phyloP scores from a whole-genome alignment of 2,113 vertebrate species.

The Anarhynchus alexandrinus region DNA sequence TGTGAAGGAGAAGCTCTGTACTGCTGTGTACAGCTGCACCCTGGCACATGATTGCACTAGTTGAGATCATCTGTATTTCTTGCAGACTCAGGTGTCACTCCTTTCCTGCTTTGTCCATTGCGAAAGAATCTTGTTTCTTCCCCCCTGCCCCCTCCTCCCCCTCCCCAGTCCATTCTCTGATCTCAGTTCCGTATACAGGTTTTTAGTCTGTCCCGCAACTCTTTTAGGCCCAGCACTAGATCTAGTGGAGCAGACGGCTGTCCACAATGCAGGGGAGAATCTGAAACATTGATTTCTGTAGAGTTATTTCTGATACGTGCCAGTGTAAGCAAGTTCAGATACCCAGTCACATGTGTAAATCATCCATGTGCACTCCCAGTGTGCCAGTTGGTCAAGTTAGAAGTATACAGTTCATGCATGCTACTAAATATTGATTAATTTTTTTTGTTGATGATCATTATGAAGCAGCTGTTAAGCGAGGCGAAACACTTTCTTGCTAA shows the following conservation, averaged over 20 bases:
- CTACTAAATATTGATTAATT: neutral
- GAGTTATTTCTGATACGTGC: neutral
- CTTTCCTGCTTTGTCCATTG: neutral
- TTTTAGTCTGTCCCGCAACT: neutral
- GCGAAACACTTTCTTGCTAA: constrained; percentile 49
- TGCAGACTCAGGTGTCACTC: neutral
- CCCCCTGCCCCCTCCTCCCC: neutral
- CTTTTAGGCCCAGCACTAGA: neutral
- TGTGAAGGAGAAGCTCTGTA: neutral
- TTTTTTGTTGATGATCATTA: constrained; percentile 32
- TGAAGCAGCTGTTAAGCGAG: constrained; percentile 37
- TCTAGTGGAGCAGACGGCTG: neutral
- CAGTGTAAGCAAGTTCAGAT: neutral
- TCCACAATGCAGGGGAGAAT: neutral
- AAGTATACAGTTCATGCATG: neutral
- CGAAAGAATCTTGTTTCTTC: neutral
- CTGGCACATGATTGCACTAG: neutral
- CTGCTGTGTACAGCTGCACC: neutral
- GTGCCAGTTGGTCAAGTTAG: neutral
- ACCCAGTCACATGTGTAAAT: neutral
- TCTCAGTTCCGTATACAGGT: neutral
- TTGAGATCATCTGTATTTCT: neutral
- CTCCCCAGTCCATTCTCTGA: neutral
- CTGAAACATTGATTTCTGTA: neutral
- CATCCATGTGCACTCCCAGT: neutral